Percentiles rank a stretch among this genome's conserved stretches.
phyloP scores from a whole-genome alignment of 2,797 vertebrate species.

The Tapirus indicus region DNA sequence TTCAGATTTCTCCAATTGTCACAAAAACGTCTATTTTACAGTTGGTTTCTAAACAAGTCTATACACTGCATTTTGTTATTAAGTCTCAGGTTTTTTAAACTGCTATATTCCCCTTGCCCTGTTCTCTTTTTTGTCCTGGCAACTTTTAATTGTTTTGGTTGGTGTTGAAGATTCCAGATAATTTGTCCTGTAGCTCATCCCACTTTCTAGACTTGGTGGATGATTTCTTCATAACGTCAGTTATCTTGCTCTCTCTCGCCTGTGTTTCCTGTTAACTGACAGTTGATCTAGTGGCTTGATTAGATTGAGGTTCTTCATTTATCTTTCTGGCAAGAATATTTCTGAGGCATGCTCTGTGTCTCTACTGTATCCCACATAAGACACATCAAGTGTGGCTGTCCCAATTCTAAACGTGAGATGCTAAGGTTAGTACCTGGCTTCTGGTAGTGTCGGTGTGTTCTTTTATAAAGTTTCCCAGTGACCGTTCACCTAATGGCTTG shows the following conservation, averaged over 20 bases:
- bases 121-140: not conserved
- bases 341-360: not conserved
- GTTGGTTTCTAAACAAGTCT: conserved; percentile 25
- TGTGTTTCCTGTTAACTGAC: not conserved
- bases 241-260: not conserved
- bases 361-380: not conserved
- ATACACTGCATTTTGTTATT: not conserved
- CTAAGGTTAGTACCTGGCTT: not conserved
- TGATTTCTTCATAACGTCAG: not conserved
- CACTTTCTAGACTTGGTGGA: not conserved
- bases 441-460: not conserved
- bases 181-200: not conserved
- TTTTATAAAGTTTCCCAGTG: not conserved
- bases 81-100: not conserved
- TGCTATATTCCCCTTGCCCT: not conserved
- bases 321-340: not conserved
- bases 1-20: not conserved
- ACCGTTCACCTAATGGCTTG: not conserved
- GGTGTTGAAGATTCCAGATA: not conserved
- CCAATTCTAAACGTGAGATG: not conserved
- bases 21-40: conserved; percentile 10
- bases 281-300: not conserved
- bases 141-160: not conserved
- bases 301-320: not conserved
- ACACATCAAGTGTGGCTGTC: not conserved